These are phyloP conservation scores for Holothuria glaberrima DNA, from an alignment of 35 echinoderm and acorn worm genomes.

Conservation along the genomic window DNA sequence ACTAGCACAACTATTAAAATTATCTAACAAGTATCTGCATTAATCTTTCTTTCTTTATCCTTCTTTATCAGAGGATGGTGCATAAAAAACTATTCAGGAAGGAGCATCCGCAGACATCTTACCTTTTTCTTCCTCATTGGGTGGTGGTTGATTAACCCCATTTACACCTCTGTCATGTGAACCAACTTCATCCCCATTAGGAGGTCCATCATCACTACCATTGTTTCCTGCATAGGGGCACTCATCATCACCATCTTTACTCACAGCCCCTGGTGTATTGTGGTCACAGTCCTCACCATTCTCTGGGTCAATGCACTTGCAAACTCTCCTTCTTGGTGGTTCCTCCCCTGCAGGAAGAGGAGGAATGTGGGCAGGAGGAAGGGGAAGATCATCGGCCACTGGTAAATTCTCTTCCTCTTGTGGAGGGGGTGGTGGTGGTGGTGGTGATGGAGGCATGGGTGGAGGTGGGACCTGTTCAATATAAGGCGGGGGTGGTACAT, in stretches of 20 bases:
- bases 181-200: neutral
- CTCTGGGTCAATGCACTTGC: constrained; percentile 43
- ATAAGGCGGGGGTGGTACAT: too few species aligned
- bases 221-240: neutral
- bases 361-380: neutral
- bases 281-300: constrained; percentile 36
- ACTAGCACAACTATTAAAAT: too few species aligned
- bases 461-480: too few species aligned
- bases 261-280: neutral
- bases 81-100: too few species aligned
- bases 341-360: neutral
- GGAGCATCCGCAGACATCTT: neutral
- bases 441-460: too few species aligned
- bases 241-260: neutral
- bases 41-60: too few species aligned
- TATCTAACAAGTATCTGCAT: too few species aligned
- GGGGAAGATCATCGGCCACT: neutral
- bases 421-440: too few species aligned
- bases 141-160: neutral
- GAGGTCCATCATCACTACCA: neutral
- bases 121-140: neutral
- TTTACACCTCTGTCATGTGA: neutral
- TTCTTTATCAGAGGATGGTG: too few species aligned
- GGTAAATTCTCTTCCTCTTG: too few species aligned
- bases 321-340: neutral